phyloP scores from a whole-genome alignment of 1,140 invertebrate species.

The Drosophila repletoides region DNA sequence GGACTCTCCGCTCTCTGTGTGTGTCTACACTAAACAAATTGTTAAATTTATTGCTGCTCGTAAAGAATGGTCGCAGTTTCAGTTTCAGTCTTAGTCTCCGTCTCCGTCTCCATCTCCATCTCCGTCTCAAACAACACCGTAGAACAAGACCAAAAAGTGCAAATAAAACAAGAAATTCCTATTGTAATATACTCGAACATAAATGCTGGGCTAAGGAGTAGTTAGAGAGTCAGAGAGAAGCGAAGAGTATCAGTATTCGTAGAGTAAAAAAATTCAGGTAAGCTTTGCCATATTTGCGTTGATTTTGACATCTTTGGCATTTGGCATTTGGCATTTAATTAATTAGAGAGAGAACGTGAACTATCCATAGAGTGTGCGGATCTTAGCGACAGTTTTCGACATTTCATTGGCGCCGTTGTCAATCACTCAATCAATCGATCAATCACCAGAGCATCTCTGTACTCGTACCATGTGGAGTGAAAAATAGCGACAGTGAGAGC shows the following conservation, averaged over 20 bases:
- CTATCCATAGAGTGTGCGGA: constrained; percentile 14
- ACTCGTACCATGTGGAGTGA: constrained; percentile 62
- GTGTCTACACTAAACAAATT: constrained; percentile 75
- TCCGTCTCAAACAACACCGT: constrained; percentile 31
- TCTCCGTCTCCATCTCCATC: constrained; percentile 46
- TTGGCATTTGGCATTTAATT: constrained; percentile 69
- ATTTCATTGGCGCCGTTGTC: constrained; percentile 76
- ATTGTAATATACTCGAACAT: constrained; percentile 36
- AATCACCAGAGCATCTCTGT: constrained; percentile 67
- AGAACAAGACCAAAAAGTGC: constrained; percentile 16
- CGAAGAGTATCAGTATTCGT: neutral
- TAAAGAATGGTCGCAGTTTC: constrained; percentile 73
- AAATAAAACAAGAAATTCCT: constrained; percentile 42
- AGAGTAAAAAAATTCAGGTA: constrained; percentile 4
- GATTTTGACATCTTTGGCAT: constrained; percentile 60
- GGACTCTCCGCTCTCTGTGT: constrained; percentile 34
- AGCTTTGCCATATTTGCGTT: constrained; percentile 37
- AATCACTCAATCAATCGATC: constrained; percentile 79
- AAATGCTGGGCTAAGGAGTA: neutral
- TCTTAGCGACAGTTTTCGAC: constrained; percentile 34
- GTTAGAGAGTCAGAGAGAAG: neutral
- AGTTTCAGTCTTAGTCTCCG: constrained; percentile 45
- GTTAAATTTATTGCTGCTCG: constrained; percentile 78
- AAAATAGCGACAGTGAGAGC: constrained; percentile 64
- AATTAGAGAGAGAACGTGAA: constrained; percentile 73